Conservation (phyloP, 1,140 invertebrate species). For the Cydia pomonella region DNA sequence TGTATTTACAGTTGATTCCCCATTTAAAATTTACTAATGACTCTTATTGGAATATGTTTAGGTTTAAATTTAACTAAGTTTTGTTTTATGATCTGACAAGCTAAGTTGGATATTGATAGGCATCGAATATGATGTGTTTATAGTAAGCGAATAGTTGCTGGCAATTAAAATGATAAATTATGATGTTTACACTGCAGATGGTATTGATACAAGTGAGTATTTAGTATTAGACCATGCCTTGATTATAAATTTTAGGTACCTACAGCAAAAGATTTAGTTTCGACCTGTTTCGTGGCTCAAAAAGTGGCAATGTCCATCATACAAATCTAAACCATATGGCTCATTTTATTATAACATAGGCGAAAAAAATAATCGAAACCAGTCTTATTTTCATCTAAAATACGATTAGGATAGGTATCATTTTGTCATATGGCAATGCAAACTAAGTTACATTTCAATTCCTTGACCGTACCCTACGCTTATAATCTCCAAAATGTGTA, state of each 20-base stretch:
- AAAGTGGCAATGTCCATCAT: too few species aligned
- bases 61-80: background rate
- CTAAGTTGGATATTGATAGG: slow-evolving; percentile 6
- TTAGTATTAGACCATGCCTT: background rate
- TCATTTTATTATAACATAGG: too few species aligned
- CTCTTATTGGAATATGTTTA: background rate
- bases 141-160: slow-evolving; percentile 20
- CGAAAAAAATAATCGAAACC: background rate
- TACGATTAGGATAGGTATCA: background rate
- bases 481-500: slow-evolving; percentile 9
- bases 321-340: too few species aligned
- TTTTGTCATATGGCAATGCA: background rate
- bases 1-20: background rate
- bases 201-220: background rate
- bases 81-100: background rate
- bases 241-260: background rate
- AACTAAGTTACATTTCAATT: background rate
- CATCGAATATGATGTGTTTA: slow-evolving; percentile 31
- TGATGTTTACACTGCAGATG: slow-evolving; percentile 18
- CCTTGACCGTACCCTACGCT: background rate
- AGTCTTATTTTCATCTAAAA: background rate
- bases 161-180: slow-evolving; percentile 30
- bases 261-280: background rate
- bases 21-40: background rate
- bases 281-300: too few species aligned